Conservation (phyloP, 2,888 invertebrate genomes). For the Agrilus cyanescens region DNA sequence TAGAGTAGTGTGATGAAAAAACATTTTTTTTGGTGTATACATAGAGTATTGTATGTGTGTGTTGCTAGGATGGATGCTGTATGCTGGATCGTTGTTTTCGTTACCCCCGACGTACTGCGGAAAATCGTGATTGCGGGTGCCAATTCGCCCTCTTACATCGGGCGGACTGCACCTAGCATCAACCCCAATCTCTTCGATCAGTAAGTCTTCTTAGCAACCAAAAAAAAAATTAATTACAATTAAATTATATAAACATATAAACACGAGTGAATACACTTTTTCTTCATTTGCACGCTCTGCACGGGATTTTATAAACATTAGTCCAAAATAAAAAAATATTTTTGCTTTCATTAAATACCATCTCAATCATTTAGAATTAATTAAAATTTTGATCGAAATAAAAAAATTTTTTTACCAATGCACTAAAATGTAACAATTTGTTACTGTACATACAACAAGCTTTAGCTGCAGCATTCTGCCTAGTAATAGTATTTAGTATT, state of each 20-base stretch:
- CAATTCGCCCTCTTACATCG: constrained; percentile 83
- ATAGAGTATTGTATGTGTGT: constrained; percentile 13
- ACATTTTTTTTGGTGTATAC: too few species aligned
- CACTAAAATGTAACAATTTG: too few species aligned
- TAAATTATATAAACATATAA: constrained; percentile 4
- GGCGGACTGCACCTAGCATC: constrained; percentile 62
- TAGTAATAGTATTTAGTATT: too few species aligned
- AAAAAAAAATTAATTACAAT: constrained; percentile 1
- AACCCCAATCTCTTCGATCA: constrained; percentile 30
- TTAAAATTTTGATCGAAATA: too few species aligned
- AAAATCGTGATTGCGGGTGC: constrained; percentile 77
- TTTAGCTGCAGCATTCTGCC: too few species aligned
- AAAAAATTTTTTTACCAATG: too few species aligned
- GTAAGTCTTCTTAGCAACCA: constrained; percentile 18
- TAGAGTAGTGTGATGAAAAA: too few species aligned
- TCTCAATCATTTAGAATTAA: background rate
- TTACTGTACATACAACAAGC: too few species aligned
- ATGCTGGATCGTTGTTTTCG: constrained; percentile 83
- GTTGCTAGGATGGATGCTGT: constrained; percentile 56
- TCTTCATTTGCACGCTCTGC: too few species aligned
- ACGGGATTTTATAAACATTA: too few species aligned
- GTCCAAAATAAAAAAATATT: background rate
- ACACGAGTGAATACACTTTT: background rate
- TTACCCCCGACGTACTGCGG: constrained; percentile 62
- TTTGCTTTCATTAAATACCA: constrained; percentile 3